Percentiles rank a stretch among this genome's conserved stretches.
phyloP scores from a whole-genome alignment of 2,113 vertebrate species.

The Spheniscus mendiculus region DNA sequence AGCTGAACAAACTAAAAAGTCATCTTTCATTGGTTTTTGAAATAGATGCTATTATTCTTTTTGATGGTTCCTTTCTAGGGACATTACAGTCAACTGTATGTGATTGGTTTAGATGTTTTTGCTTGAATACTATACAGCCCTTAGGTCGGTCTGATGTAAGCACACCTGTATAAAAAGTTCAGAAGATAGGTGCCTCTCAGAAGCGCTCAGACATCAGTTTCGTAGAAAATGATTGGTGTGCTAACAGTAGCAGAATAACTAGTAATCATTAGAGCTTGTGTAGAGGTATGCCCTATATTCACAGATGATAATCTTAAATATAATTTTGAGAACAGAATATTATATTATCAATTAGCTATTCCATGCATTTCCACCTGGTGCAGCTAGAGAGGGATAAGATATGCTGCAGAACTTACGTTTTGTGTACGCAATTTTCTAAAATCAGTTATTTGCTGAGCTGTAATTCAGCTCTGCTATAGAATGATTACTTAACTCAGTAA shows the following conservation, averaged over 20 bases:
- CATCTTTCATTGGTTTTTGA: slow-evolving; percentile 2
- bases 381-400: background rate
- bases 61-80: slow-evolving; percentile 17
- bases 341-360: background rate
- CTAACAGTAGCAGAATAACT: background rate
- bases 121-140: background rate
- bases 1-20: no score
- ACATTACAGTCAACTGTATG: background rate
- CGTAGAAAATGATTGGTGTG: background rate
- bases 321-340: background rate
- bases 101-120: background rate
- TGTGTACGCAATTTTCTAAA: background rate
- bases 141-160: background rate
- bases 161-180: background rate
- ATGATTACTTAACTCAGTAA: background rate
- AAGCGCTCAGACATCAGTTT: background rate
- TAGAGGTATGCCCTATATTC: background rate
- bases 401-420: background rate
- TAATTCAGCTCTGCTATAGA: background rate
- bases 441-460: background rate
- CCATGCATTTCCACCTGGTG: background rate
- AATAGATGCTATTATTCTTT: background rate
- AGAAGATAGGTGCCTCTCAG: background rate
- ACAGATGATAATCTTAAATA: background rate
- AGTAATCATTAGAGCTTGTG: background rate